Evolutionary conservation across 2,113 vertebrate species (phyloP).

Genomic region (Maccullochella peelii): DNA sequence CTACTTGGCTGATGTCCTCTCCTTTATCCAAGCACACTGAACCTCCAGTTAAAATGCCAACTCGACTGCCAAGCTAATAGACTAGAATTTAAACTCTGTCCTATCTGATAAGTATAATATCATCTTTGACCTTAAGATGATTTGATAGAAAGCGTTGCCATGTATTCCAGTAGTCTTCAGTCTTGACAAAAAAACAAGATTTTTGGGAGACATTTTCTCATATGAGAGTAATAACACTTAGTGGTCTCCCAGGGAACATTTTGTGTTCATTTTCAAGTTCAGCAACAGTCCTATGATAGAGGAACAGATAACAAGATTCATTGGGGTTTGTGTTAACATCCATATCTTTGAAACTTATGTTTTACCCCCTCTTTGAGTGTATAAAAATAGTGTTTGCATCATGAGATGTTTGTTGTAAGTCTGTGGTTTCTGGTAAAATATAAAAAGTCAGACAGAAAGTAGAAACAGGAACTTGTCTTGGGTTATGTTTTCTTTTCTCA

Average conservation of each 20-base stretch:
- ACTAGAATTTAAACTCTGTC: not conserved
- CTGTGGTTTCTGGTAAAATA: constrained; percentile 1
- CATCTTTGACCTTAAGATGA: not conserved
- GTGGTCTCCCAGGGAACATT: not conserved
- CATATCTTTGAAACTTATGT: not conserved
- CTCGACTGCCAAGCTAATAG: not conserved
- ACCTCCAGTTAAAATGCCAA: not conserved
- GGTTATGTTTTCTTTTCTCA: not conserved
- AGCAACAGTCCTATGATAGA: not conserved
- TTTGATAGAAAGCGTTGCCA: not conserved
- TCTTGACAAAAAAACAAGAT: not conserved
- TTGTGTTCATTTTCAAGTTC: not conserved
- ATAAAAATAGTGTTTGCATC: not conserved
- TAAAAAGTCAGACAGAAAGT: constrained; percentile 29
- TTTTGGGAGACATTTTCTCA: not conserved
- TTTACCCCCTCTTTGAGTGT: not conserved
- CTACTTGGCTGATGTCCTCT: not conserved
- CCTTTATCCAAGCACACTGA: not conserved
- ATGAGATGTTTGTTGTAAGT: constrained; percentile 1
- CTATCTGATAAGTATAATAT: not conserved
- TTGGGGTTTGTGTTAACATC: not conserved
- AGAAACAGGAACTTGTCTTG: constrained; percentile 30
- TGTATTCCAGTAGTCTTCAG: not conserved
- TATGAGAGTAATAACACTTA: not conserved
- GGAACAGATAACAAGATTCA: not conserved